Evolutionary conservation across 2,113 vertebrate genomes (phyloP).

Genomic region (Tichodroma muraria): DNA sequence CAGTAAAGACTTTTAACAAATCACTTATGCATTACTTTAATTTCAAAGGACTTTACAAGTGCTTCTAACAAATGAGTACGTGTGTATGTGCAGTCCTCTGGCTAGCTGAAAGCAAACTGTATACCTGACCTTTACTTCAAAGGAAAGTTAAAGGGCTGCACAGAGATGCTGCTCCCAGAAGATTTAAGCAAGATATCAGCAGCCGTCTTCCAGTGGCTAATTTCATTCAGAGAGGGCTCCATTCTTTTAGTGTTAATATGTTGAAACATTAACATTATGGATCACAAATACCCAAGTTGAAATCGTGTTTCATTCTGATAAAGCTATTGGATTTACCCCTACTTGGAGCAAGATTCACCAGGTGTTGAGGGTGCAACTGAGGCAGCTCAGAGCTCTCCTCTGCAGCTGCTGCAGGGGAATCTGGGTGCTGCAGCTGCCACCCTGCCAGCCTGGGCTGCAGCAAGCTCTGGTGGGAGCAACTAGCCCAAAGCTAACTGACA

Average conservation of each 20-base stretch:
- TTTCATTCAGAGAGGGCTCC: neutral
- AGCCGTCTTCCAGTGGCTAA: neutral
- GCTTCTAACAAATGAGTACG: neutral
- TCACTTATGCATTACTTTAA: neutral
- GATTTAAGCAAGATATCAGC: neutral
- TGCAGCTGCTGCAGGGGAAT: neutral
- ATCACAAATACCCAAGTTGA: neutral
- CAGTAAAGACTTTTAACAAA: neutral
- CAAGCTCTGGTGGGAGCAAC: neutral
- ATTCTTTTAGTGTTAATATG: neutral
- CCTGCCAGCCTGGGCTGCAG: neutral
- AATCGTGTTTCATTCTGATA: neutral
- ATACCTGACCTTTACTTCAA: slow-evolving; percentile 19
- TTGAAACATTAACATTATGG: neutral
- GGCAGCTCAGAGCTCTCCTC: neutral
- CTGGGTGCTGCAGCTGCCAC: neutral
- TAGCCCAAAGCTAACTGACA: neutral
- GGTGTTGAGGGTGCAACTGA: rapidly evolving
- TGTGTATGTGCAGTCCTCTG: neutral
- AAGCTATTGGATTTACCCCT: neutral
- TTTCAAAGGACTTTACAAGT: neutral
- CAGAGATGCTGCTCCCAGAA: neutral
- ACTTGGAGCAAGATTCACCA: neutral
- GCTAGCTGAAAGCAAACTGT: neutral
- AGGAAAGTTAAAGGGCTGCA: neutral